These are phyloP conservation scores for Linurgus olivaceus DNA, from an alignment of 2,797 vertebrate species.

Conservation along the genomic window DNA sequence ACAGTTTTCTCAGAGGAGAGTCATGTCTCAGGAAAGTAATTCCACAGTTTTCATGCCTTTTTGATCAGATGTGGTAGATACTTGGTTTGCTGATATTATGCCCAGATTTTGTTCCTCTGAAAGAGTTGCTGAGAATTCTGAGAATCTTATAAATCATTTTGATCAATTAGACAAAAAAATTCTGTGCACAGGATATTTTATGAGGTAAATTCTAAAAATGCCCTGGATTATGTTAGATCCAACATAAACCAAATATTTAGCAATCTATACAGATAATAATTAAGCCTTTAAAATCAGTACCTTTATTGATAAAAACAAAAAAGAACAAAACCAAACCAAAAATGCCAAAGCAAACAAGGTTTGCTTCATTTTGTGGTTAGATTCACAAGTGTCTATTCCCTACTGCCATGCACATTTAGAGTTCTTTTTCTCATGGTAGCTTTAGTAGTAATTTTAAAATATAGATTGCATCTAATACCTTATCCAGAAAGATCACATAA, in stretches of 20 bases:
- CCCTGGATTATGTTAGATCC: background rate
- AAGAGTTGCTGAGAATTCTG: background rate
- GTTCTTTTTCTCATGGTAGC: background rate
- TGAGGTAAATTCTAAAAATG: background rate
- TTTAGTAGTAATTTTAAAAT: background rate
- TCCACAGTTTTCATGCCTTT: background rate
- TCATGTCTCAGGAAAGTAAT: background rate
- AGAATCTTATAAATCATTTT: background rate
- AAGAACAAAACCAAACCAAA: rapidly evolving
- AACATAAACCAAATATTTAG: background rate
- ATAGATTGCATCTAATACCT: background rate
- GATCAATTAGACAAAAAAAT: background rate
- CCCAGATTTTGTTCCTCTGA: background rate
- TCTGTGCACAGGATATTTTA: background rate
- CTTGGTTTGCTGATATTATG: background rate
- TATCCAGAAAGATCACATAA: background rate
- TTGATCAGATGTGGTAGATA: background rate
- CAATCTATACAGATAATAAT: background rate
- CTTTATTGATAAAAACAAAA: background rate
- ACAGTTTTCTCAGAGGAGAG: background rate
- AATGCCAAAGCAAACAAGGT: background rate
- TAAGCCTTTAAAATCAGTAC: background rate
- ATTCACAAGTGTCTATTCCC: background rate
- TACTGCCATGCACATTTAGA: background rate
- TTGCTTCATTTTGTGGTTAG: background rate